These are phyloP conservation scores for Dromas ardeola DNA, from an alignment of 2,113 vertebrate genomes.

Conservation along the genomic window DNA sequence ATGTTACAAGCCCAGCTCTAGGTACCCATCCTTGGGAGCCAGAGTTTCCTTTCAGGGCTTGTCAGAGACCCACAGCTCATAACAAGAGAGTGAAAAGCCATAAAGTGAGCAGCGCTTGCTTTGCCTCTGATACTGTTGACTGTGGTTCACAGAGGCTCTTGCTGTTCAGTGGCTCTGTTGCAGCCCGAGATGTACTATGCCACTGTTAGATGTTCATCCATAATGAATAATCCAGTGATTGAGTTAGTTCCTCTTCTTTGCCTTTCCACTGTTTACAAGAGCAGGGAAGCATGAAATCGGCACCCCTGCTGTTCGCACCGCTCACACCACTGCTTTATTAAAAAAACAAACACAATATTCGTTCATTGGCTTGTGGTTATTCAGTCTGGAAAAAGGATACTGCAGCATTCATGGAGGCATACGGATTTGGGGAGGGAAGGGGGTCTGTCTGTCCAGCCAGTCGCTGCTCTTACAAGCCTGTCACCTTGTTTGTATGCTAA, in stretches of 20 bases:
- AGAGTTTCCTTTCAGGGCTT: neutral
- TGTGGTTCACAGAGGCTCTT: neutral
- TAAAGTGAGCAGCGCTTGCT: neutral
- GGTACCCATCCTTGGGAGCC: neutral
- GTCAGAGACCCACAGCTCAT: neutral
- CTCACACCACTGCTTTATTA: slow-evolving; percentile 28
- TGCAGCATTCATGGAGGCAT: slow-evolving; percentile 52
- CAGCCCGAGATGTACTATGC: slow-evolving; percentile 3
- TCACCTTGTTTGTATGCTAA: slow-evolving; percentile 40
- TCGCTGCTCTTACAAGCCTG: slow-evolving; percentile 7
- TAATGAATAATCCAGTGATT: slow-evolving; percentile 54
- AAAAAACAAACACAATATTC: slow-evolving; percentile 40
- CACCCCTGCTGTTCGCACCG: slow-evolving; percentile 43
- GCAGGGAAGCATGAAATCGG: slow-evolving; percentile 36
- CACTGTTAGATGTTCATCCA: slow-evolving; percentile 37
- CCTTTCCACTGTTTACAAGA: slow-evolving; percentile 60
- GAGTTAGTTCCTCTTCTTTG: slow-evolving; percentile 49
- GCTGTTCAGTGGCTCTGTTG: neutral
- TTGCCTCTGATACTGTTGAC: neutral
- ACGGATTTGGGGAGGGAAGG: slow-evolving; percentile 6
- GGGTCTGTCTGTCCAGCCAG: slow-evolving; percentile 26
- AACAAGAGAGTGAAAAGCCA: neutral
- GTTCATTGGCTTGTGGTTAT: slow-evolving; percentile 66
- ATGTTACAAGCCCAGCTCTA: neutral
- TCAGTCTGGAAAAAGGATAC: slow-evolving; percentile 75